phyloP scores from a whole-genome alignment of 2,113 vertebrate species.

The Elachura formosa region DNA sequence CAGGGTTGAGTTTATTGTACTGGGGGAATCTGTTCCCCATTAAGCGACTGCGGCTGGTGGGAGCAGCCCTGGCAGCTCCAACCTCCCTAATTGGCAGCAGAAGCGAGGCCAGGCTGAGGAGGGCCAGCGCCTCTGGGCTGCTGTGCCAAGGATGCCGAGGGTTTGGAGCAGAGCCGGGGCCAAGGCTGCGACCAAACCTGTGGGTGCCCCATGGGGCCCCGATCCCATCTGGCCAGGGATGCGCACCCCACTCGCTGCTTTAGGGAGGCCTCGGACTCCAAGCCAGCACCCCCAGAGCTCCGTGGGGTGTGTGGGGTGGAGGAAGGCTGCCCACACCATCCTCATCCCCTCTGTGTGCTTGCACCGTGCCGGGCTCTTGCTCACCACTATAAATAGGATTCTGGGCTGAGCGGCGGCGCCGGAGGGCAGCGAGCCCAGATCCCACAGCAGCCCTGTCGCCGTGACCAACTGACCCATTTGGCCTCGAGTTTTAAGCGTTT shows the following conservation, averaged over 20 bases:
- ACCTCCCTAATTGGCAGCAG: slow-evolving; percentile 21
- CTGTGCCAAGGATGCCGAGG: slow-evolving; percentile 16
- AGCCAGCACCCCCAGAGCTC: fast-evolving
- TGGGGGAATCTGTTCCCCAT: slow-evolving; percentile 24
- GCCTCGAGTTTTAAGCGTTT: background rate
- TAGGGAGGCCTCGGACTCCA: fast-evolving
- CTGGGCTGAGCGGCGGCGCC: background rate
- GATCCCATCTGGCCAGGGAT: fast-evolving
- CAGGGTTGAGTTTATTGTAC: background rate
- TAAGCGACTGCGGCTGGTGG: background rate
- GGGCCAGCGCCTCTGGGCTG: background rate
- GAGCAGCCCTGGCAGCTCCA: slow-evolving; percentile 25
- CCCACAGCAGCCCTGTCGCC: background rate
- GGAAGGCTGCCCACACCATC: background rate
- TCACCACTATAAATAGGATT: slow-evolving; percentile 44
- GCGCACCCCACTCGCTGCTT: background rate
- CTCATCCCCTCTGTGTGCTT: background rate
- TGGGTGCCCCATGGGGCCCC: fast-evolving
- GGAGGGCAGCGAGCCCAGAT: slow-evolving; percentile 50
- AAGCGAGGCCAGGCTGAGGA: slow-evolving; percentile 22
- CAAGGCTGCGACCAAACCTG: background rate
- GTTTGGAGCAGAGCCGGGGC: background rate
- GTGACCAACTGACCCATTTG: slow-evolving; percentile 66
- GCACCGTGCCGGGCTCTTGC: background rate
- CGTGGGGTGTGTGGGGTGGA: fast-evolving